These are phyloP conservation scores for Caerostris darwini DNA, from an alignment of 1,140 invertebrate genomes.

Conservation along the genomic window DNA sequence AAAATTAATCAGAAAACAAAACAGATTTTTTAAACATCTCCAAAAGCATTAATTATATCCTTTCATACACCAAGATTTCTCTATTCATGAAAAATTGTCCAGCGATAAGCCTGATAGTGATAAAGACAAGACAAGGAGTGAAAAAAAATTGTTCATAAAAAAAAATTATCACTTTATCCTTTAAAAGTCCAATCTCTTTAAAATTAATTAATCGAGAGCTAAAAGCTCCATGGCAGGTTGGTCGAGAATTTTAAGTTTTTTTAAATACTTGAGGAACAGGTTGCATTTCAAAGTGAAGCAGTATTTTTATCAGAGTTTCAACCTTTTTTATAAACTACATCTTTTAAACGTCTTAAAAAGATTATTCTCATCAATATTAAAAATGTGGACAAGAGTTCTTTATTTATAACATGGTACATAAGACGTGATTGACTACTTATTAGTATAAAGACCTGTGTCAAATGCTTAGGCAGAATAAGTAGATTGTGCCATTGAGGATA, in stretches of 20 bases:
- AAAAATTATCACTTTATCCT: neutral
- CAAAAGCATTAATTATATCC: conserved; percentile 23
- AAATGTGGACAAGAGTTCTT: too few species aligned
- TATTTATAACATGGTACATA: too few species aligned
- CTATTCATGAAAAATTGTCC: neutral
- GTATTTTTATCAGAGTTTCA: neutral
- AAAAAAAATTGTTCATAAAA: neutral
- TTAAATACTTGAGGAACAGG: neutral
- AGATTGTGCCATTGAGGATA: too few species aligned
- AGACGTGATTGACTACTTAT: too few species aligned
- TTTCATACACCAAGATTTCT: conserved; percentile 35
- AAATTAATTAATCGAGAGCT: conserved; percentile 20
- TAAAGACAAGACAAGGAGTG: too few species aligned
- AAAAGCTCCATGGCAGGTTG: neutral
- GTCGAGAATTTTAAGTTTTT: conserved; percentile 16
- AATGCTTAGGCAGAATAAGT: too few species aligned
- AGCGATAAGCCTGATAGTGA: neutral
- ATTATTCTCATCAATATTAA: neutral
- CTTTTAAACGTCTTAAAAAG: neutral
- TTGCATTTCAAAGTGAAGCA: neutral
- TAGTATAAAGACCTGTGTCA: too few species aligned
- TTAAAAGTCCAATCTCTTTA: neutral
- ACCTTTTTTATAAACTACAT: neutral
- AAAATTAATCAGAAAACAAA: conserved; percentile 46
- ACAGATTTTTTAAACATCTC: neutral